phyloP scores from a whole-genome alignment of 2,888 invertebrate genomes.

The Cantharis rustica region DNA sequence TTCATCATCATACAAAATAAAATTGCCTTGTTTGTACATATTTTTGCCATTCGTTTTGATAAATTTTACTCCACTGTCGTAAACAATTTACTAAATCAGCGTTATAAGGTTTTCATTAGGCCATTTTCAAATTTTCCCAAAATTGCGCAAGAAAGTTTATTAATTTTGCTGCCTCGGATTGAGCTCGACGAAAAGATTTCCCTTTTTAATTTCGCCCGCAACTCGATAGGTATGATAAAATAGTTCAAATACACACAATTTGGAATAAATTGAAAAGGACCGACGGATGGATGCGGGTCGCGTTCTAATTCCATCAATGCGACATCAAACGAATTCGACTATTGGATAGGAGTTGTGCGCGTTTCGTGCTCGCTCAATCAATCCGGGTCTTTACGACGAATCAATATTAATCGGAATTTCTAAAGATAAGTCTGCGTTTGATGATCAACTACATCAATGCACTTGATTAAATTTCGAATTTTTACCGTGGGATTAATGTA shows the following conservation, averaged over 20 bases:
- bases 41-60: slow-evolving; percentile 16
- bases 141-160: not conserved
- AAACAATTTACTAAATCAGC: slow-evolving; percentile 6
- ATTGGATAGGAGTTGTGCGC: slow-evolving; percentile 21
- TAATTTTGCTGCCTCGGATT: not conserved
- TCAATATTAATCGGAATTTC: slow-evolving; percentile 45
- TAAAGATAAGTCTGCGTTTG: slow-evolving; percentile 41
- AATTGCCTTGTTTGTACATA: slow-evolving; percentile 19
- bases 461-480: slow-evolving; percentile 34
- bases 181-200: not conserved
- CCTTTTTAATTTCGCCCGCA: not conserved
- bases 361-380: slow-evolving; percentile 41
- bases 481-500: slow-evolving; percentile 32
- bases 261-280: slow-evolving; percentile 24
- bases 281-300: slow-evolving; percentile 30
- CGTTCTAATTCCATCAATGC: slow-evolving; percentile 30
- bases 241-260: slow-evolving; percentile 26
- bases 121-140: not conserved
- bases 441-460: slow-evolving; percentile 31
- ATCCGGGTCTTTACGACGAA: slow-evolving; percentile 37
- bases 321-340: slow-evolving; percentile 30
- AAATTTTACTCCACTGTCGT: slow-evolving; percentile 12
- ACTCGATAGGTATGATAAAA: slow-evolving; percentile 5
- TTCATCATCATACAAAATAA: slow-evolving; percentile 10
- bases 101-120: slow-evolving; percentile 6